Evolutionary conservation across 53 echinoderm and acorn worm genomes (phyloP).

Genomic region (Stichopus horrens): DNA sequence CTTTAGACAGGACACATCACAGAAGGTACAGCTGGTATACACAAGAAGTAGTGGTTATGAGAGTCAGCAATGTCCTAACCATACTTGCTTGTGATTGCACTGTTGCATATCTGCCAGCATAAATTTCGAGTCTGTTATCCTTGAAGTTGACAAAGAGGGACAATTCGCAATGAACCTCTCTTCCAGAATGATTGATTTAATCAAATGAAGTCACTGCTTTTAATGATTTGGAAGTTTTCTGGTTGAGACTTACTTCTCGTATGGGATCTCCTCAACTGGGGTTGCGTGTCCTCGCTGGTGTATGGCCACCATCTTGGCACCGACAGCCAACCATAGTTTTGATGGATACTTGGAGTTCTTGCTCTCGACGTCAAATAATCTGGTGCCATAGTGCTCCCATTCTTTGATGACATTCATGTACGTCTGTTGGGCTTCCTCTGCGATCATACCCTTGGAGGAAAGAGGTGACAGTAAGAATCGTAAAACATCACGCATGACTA

Average conservation of each 20-base stretch:
- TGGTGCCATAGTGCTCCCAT: slow-evolving; percentile 85
- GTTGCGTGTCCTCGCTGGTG: slow-evolving; percentile 73
- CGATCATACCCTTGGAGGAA: slow-evolving; percentile 63
- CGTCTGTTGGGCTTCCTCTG: slow-evolving; percentile 82
- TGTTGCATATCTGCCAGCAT: too few relatives aligned
- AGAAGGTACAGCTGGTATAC: too few relatives aligned
- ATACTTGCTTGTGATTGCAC: too few relatives aligned
- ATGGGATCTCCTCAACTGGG: slow-evolving; percentile 92
- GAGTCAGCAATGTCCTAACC: too few relatives aligned
- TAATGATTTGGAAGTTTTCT: too few relatives aligned
- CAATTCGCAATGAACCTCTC: too few relatives aligned
- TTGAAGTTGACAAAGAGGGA: too few relatives aligned
- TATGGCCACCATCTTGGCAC: slow-evolving; percentile 88
- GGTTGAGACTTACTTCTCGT: slow-evolving; percentile 71
- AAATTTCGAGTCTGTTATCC: too few relatives aligned
- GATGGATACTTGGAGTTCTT: slow-evolving; percentile 76
- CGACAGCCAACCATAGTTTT: slow-evolving; percentile 88
- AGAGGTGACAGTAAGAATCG: neutral
- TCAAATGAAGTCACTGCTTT: too few relatives aligned
- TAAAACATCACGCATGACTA: neutral
- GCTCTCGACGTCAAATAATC: slow-evolving; percentile 95
- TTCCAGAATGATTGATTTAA: too few relatives aligned
- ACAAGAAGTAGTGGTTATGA: too few relatives aligned
- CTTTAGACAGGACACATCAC: too few relatives aligned
- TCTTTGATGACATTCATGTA: slow-evolving; percentile 84